phyloP scores from a whole-genome alignment of 2,113 vertebrate species.

The Cephalopterus ornatus region DNA sequence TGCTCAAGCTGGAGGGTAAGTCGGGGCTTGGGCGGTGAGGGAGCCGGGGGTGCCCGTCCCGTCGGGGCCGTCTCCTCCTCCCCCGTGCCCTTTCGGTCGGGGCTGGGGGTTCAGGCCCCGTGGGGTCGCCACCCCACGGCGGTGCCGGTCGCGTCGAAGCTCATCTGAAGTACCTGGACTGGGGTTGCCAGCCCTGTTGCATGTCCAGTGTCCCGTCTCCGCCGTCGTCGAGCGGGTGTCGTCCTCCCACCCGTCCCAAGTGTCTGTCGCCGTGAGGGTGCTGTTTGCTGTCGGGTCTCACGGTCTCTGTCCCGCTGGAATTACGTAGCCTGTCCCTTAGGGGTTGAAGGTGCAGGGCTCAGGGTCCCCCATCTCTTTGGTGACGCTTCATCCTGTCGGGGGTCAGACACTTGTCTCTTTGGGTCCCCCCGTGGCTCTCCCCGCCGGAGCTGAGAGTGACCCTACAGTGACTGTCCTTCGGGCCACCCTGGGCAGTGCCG shows the following conservation, averaged over 20 bases:
- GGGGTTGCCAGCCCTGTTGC: not conserved
- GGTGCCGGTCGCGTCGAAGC: too few species aligned
- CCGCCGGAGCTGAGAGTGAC: not conserved
- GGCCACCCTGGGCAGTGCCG: too few species aligned
- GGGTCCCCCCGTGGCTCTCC: not conserved
- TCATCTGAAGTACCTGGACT: not conserved
- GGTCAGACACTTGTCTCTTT: not conserved
- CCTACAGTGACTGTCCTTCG: too few species aligned
- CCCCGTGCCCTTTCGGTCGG: rapidly evolving
- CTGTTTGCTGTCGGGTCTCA: not conserved
- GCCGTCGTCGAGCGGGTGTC: not conserved
- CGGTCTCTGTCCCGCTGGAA: not conserved
- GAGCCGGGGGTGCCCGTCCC: not conserved
- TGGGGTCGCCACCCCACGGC: rapidly evolving
- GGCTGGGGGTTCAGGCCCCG: not conserved
- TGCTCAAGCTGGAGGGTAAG: conserved; percentile 86
- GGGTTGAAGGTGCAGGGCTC: not conserved
- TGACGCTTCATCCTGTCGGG: not conserved
- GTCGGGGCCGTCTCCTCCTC: not conserved
- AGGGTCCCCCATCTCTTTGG: not conserved
- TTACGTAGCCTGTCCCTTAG: too few species aligned
- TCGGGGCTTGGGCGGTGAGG: not conserved
- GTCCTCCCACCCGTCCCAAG: too few species aligned
- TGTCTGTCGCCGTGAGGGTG: not conserved
- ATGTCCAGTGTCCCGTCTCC: not conserved